Percentiles rank a stretch among this genome's conserved stretches.
Evolutionary conservation across 2,113 vertebrate species (phyloP).

Genomic region (Orientallactaga bullata): DNA sequence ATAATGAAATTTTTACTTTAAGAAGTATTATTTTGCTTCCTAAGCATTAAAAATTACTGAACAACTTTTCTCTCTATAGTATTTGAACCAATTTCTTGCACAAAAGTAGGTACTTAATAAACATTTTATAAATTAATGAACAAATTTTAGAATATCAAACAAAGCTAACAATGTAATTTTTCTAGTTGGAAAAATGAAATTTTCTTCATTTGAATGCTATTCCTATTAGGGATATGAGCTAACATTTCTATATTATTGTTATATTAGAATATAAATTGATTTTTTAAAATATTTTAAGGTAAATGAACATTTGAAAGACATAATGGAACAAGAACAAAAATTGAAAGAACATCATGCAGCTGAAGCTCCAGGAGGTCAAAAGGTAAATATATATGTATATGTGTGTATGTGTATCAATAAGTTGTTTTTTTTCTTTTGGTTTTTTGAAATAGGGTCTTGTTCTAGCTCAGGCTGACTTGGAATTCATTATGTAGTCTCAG

Average conservation of each 20-base stretch:
- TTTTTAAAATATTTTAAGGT: conserved; percentile 87
- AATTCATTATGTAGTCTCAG: too few relatives aligned
- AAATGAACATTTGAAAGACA: conserved; percentile 96
- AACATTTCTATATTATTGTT: not conserved
- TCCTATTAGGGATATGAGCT: not conserved
- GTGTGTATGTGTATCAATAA: too few relatives aligned
- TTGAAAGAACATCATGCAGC: conserved; percentile 89
- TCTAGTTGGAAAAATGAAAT: not conserved
- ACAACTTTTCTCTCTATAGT: not conserved
- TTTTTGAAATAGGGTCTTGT: too few relatives aligned
- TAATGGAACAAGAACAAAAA: conserved; percentile 94
- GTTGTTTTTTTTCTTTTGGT: too few relatives aligned
- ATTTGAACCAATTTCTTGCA: not conserved
- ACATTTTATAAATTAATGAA: not conserved
- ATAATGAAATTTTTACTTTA: not conserved
- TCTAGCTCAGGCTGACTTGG: too few relatives aligned
- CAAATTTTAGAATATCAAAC: not conserved
- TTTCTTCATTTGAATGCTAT: not conserved
- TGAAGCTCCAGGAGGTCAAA: conserved; percentile 92
- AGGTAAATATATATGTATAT: conserved; percentile 86
- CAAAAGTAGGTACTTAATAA: not conserved
- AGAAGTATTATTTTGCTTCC: not conserved
- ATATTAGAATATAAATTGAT: not conserved
- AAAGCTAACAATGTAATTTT: not conserved
- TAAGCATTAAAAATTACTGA: not conserved